A percentile compares a stretch with the other conserved stretches of the same genome.
phyloP scores from a whole-genome alignment of 1,140 invertebrate species.

The Hestina assimilis region DNA sequence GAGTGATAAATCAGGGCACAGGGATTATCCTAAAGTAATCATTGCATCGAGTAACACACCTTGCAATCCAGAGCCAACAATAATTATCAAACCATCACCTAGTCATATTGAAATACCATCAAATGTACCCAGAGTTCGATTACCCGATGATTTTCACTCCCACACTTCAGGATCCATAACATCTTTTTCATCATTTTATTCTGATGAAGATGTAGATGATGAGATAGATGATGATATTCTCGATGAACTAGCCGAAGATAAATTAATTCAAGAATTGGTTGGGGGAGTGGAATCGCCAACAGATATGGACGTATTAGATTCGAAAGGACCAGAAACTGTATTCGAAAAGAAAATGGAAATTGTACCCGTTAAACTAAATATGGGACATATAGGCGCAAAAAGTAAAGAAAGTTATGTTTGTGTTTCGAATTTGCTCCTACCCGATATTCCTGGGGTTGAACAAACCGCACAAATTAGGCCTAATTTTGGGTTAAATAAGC shows the following conservation, averaged over 20 bases:
- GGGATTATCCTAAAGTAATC: constrained; percentile 64
- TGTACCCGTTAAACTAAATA: constrained; percentile 63
- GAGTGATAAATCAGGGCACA: constrained; percentile 27
- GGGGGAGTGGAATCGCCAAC: constrained; percentile 67
- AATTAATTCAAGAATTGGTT: constrained; percentile 64
- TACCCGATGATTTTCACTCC: constrained; percentile 67
- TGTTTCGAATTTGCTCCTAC: constrained; percentile 55
- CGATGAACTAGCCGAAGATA: constrained; percentile 55
- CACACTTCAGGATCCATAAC: constrained; percentile 53
- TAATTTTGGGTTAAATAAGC: constrained; percentile 67
- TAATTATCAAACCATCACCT: constrained; percentile 57
- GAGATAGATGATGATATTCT: constrained; percentile 56
- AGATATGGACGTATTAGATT: constrained; percentile 62
- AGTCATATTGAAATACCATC: constrained; percentile 50
- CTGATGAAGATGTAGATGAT: constrained; percentile 63
- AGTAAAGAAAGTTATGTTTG: constrained; percentile 62
- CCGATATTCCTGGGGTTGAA: constrained; percentile 54
- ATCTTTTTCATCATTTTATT: constrained; percentile 66
- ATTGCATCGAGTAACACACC: constrained; percentile 57
- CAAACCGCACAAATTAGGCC: constrained; percentile 70
- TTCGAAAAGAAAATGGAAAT: constrained; percentile 72
- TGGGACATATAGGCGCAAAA: constrained; percentile 40
- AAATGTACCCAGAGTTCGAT: constrained; percentile 53
- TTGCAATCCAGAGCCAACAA: constrained; percentile 45
- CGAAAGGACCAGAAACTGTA: constrained; percentile 72